Percentiles rank a stretch among this genome's conserved stretches.
Evolutionary conservation across 2,888 invertebrate species (phyloP).

Genomic region (Eilema caniola): DNA sequence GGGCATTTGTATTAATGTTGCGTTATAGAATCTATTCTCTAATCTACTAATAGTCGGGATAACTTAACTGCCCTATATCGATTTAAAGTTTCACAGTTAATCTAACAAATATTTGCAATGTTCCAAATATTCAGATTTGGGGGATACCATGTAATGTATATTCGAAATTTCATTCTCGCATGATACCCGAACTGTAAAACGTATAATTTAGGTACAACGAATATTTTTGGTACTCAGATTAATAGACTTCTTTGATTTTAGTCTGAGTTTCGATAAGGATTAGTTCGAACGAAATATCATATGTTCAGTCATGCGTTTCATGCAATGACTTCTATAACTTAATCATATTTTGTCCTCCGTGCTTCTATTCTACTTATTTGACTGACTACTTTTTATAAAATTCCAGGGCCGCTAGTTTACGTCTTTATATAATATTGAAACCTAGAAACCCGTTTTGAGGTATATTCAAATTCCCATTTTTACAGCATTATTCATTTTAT

Average conservation of each 20-base stretch:
- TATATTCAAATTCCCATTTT: too few relatives aligned
- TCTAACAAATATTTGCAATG: neutral
- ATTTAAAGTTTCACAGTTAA: conserved; percentile 11
- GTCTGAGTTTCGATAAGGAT: too few relatives aligned
- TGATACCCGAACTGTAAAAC: too few relatives aligned
- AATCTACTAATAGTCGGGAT: neutral
- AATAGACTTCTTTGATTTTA: too few relatives aligned
- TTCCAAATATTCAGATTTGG: neutral
- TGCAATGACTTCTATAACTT: too few relatives aligned
- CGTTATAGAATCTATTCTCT: neutral
- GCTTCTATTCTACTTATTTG: too few relatives aligned
- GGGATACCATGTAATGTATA: neutral
- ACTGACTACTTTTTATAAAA: too few relatives aligned
- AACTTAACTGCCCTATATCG: neutral
- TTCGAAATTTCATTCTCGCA: neutral
- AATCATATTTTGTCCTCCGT: too few relatives aligned
- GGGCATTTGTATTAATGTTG: neutral
- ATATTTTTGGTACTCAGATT: neutral
- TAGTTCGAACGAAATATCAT: too few relatives aligned
- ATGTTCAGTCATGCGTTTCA: neutral
- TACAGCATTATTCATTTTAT: neutral
- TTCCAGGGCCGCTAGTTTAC: too few relatives aligned
- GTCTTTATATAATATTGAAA: too few relatives aligned
- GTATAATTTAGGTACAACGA: neutral
- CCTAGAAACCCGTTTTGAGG: too few relatives aligned